Evolutionary conservation across 1,140 invertebrate genomes (phyloP).

Genomic region (Scylla paramamosain): DNA sequence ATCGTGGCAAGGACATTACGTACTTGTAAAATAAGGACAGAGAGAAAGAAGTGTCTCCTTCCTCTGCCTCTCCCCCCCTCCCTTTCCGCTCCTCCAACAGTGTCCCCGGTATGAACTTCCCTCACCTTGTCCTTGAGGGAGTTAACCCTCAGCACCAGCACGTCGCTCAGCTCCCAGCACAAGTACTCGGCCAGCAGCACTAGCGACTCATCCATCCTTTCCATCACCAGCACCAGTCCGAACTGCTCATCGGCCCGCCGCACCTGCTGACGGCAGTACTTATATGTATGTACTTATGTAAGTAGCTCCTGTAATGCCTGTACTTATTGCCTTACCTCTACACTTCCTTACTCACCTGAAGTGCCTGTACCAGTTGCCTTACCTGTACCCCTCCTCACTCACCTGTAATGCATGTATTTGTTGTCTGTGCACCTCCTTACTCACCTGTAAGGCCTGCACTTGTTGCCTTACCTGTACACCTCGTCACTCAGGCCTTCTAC

Average conservation of each 20-base stretch:
- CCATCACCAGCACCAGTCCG: slow-evolving; percentile 82
- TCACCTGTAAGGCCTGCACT: too few relatives aligned
- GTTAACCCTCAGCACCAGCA: slow-evolving; percentile 80
- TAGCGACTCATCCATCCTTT: slow-evolving; percentile 83
- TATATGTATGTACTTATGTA: too few relatives aligned
- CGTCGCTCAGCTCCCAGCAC: slow-evolving; percentile 81
- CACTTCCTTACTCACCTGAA: too few relatives aligned
- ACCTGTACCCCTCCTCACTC: too few relatives aligned
- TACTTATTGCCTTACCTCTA: too few relatives aligned
- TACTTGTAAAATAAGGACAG: not conserved
- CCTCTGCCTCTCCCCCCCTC: not conserved
- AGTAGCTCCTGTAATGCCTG: too few relatives aligned
- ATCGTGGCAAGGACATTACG: not conserved
- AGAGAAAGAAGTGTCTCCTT: not conserved
- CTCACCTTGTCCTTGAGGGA: slow-evolving; percentile 72
- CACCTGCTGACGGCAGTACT: not conserved
- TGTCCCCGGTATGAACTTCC: not conserved
- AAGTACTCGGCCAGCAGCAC: slow-evolving; percentile 81
- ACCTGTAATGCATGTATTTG: too few relatives aligned
- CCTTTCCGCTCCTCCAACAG: not conserved
- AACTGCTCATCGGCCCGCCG: slow-evolving; percentile 80
- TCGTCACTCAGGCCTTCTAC: too few relatives aligned
- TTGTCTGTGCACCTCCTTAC: too few relatives aligned
- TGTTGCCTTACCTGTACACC: too few relatives aligned
- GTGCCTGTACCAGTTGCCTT: too few relatives aligned